Evolutionary conservation across 1,140 invertebrate genomes (phyloP), one percentile per base, ranked within the genome.

Genomic region (Papilio xuthus): DNA sequence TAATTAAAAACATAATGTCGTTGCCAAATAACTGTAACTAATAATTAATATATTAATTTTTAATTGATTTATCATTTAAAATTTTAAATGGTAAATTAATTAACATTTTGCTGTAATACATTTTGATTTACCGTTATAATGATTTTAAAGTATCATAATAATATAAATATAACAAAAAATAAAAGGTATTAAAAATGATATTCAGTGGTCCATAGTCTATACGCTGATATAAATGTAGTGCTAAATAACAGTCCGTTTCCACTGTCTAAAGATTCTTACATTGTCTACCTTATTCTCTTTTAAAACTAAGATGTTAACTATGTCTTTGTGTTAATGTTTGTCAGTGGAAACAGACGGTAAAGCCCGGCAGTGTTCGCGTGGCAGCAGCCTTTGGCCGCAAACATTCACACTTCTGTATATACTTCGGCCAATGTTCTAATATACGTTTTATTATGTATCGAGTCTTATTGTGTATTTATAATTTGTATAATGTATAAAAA

Each of bases 401-500:
- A 63, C 75, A 28, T n/a, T 60, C 78, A 56, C 50, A 82, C 80
- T 71, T 79, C 56, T 89, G 85, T 88, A 88, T 83, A 88, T 89
- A 89, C 85, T 67, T 84, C 81, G 85, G 85, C 82, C 82, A 84
- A 83, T 85, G 78, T 85, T 88, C 80, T 82, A 85, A 84, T 83
- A 83, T 81, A 86, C 80, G 81, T 87, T 87, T 85, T 83, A 90
- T 91, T 88, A 82, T 90, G 85, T 90, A 88, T 88, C 83, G 83
- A 88, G 85, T 88, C 85, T 47, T 47, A 47, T 47, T 47, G 44
- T 85, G 88, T 90, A 89, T 90, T 67, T 88, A 87, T 90, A 86
- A 85, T 87, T 83, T 89, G 79, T 90, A 81, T 88, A 85, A 88
- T 90, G 87, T 90, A 88, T 90, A 90, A 91, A 89, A 90, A 88